Evolutionary conservation across 37 sponge, comb jelly and placozoan genomes (phyloP).

Genomic region (Oopsacas minuta): DNA sequence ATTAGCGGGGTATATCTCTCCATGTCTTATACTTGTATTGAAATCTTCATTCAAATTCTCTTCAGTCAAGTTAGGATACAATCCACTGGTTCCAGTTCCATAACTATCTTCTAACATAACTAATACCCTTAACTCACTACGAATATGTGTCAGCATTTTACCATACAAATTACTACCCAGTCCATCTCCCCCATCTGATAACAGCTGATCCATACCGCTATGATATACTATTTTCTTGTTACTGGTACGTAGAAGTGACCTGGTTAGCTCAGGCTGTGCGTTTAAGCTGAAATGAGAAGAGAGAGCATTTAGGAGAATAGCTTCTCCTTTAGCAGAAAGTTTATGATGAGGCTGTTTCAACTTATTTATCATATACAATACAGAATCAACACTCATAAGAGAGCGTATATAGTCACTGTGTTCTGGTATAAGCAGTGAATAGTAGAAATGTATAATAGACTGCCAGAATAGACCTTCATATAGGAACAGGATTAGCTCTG

Average conservation of each 20-base stretch:
- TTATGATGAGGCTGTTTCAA: background rate
- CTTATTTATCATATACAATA: background rate
- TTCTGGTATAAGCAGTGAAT: background rate
- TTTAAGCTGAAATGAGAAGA: background rate
- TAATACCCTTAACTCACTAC: background rate
- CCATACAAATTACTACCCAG: background rate
- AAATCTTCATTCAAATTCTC: slow-evolving; percentile 5
- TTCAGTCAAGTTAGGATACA: background rate
- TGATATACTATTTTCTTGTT: background rate
- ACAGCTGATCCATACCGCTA: background rate
- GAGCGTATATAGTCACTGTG: slow-evolving; percentile 7
- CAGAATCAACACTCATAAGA: background rate
- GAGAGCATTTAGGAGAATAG: background rate
- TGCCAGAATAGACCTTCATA: background rate
- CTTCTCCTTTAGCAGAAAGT: background rate
- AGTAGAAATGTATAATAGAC: background rate
- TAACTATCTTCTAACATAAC: background rate
- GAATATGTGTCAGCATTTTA: background rate
- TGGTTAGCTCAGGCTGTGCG: background rate
- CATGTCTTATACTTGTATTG: background rate
- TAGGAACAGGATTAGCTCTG: background rate
- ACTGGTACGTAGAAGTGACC: background rate
- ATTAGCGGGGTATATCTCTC: background rate
- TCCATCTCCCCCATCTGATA: background rate
- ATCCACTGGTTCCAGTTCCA: background rate